These are phyloP conservation scores for Pycnonotus jocosus DNA, from an alignment of 2,113 vertebrate species.

Conservation along the genomic window DNA sequence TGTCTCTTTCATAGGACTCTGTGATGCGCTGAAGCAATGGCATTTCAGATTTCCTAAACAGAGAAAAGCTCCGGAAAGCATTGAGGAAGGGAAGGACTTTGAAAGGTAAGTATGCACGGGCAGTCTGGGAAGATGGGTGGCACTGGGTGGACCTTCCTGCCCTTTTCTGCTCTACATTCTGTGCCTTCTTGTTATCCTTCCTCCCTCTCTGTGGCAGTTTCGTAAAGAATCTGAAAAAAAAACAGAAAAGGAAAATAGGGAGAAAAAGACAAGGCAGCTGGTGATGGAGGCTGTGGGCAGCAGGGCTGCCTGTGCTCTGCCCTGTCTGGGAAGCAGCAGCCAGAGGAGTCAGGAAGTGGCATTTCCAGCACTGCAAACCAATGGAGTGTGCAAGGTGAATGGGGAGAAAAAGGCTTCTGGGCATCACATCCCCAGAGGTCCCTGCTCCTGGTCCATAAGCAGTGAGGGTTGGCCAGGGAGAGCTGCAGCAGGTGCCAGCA, in stretches of 20 bases:
- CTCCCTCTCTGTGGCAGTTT: not conserved
- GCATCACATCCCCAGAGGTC: not conserved
- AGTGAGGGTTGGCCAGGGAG: not conserved
- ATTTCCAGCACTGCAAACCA: not conserved
- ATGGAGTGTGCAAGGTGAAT: not conserved
- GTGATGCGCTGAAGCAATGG: rapidly evolving
- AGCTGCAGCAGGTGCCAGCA: not conserved
- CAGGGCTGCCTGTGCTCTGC: not conserved
- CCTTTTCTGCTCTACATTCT: not conserved
- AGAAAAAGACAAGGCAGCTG: not conserved
- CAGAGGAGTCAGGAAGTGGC: not conserved
- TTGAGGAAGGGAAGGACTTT: rapidly evolving
- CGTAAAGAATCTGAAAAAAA: not conserved
- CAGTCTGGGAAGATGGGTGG: not conserved
- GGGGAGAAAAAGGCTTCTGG: not conserved
- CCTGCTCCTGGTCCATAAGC: rapidly evolving
- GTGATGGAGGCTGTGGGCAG: not conserved
- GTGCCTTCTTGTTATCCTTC: rapidly evolving
- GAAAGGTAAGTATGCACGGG: not conserved
- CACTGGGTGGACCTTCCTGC: rapidly evolving
- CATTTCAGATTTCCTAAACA: not conserved
- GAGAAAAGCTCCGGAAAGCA: rapidly evolving
- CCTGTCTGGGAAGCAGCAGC: not conserved
- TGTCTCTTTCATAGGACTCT: not conserved
- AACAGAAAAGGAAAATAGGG: not conserved